Base-by-base conservation (phyloP, 2,888 invertebrate species). In the Helleia helle region DNA sequence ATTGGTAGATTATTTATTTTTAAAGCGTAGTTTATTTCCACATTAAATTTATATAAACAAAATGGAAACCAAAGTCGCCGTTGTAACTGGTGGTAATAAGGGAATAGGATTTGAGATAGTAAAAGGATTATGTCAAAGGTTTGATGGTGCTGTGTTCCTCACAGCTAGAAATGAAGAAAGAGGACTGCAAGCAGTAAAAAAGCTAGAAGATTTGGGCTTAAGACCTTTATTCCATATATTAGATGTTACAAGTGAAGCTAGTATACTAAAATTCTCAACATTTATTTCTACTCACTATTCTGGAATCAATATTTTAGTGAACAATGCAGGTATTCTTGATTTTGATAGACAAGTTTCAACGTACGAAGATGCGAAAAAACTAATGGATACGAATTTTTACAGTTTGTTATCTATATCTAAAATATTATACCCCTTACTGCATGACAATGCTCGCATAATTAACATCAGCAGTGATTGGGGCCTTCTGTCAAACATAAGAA, bases 241-340 rank as follows among this genome's bases (percentile, higher is more conserved):
- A 49, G 93, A 94, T 60, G 87, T 93, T 46, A 88, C 87, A 36
- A 85, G 88, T 56, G 79, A 86, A 54, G 70, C 76, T 4, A 92
- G 91, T 59, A 76, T 93, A 44, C 69, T 84, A 48, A 73, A 66
- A 13, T 89, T 93, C 49, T 83, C 83, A 27, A 73, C 87, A 44
- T 86, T 87, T 59, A 71, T 93, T 44, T 71, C 87, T 52, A 71
- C 77, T 42, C 87, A 86, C 43, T 86, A 93, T 65, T 87, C 88
- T 18, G 91, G 92, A 13, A 76, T 94, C 43, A 92, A 93, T 71
- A 72, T 93, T 47, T 79, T 93, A 37, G 87, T 93, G 48, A 93
- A 93, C 69, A 93, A 93, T 75, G 93, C 93, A 54, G 93, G 89
- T 15, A 89, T 92, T 53, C 88, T 91, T 17, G 92, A 88, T 63